phyloP scores from a whole-genome alignment of 2,888 invertebrate genomes.

The Crossocerus cetratus region DNA sequence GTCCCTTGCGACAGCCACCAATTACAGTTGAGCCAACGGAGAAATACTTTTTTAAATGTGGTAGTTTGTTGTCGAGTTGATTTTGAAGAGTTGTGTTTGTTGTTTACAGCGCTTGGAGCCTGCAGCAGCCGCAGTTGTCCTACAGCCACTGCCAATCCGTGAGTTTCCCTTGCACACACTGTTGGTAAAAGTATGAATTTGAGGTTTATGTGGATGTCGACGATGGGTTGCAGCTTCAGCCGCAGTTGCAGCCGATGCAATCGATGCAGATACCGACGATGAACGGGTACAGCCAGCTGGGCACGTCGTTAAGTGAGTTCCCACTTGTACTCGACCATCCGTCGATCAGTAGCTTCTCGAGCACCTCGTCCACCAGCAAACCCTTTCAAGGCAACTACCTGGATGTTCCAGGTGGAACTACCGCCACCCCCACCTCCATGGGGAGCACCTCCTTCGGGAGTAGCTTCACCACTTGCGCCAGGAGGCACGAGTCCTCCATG shows the following conservation, averaged over 20 bases:
- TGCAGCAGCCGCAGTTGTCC: conserved; percentile 74
- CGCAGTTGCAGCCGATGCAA: conserved; percentile 75
- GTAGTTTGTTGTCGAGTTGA: background rate
- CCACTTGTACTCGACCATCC: conserved; percentile 13
- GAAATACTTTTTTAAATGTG: background rate
- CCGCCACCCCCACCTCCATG: conserved; percentile 66
- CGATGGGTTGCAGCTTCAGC: conserved; percentile 66
- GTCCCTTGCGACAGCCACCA: conserved; percentile 20
- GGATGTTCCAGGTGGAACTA: conserved; percentile 72
- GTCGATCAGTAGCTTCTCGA: conserved; percentile 4
- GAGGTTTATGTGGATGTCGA: too few species aligned
- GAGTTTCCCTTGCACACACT: conserved; percentile 29
- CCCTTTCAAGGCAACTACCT: conserved; percentile 75
- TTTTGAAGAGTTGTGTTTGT: background rate
- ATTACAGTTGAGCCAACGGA: background rate
- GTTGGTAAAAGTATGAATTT: too few species aligned
- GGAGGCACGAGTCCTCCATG: conserved; percentile 67
- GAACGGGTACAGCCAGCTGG: conserved; percentile 76
- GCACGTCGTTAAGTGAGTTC: conserved; percentile 75
- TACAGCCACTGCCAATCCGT: conserved; percentile 75
- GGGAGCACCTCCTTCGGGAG: conserved; percentile 65
- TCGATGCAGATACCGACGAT: conserved; percentile 77
- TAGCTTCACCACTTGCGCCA: conserved; percentile 68
- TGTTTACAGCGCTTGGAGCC: conserved; percentile 71
- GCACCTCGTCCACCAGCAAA: conserved; percentile 61